Conservation (phyloP, 2,113 vertebrate genomes). For the Dicentrarchus labrax region DNA sequence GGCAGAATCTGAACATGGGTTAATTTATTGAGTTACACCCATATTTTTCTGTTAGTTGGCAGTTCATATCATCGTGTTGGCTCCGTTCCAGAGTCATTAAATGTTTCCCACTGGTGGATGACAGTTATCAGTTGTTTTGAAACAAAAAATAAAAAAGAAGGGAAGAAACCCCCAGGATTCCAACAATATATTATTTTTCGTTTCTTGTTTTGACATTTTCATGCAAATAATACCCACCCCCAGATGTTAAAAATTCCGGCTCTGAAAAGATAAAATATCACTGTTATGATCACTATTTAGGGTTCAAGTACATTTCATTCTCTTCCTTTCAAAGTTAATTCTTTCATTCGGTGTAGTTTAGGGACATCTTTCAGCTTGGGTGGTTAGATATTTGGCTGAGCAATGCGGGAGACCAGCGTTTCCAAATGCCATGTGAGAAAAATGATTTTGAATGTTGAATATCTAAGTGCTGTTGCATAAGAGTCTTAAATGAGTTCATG, state of each 20-base stretch:
- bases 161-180: not conserved
- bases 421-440: constrained; percentile 38
- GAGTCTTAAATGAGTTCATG: constrained; percentile 56
- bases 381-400: constrained; percentile 41
- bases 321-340: not conserved
- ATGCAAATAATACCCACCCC: constrained; percentile 16
- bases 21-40: not conserved
- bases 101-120: constrained; percentile 9
- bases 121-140: constrained; percentile 7
- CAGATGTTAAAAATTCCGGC: constrained; percentile 3
- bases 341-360: constrained; percentile 17
- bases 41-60: constrained; percentile 26
- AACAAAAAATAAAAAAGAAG: not conserved
- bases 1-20: not conserved
- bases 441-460: constrained; percentile 47
- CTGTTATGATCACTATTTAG: not conserved
- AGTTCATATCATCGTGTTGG: not conserved
- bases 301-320: not conserved
- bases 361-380: constrained; percentile 23
- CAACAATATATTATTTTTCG: not conserved
- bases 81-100: constrained; percentile 6
- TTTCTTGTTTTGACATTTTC: constrained; percentile 45
- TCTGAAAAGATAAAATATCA: not conserved
- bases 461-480: constrained; percentile 64
- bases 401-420: constrained; percentile 29